Evolutionary conservation across 2,888 invertebrate genomes (phyloP).

Genomic region (Fragum fragum): DNA sequence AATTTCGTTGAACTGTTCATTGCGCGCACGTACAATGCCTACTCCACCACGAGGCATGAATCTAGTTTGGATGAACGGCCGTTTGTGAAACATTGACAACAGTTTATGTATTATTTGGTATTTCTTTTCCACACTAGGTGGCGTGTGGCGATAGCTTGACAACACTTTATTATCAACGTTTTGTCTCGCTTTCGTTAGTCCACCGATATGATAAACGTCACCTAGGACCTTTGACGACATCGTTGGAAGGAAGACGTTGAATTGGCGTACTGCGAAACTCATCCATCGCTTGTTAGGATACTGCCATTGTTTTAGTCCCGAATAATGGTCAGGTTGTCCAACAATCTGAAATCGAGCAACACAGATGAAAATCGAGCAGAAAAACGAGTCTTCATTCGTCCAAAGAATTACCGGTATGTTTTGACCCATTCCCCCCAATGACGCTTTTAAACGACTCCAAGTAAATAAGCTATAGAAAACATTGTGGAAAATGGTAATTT

Average conservation of each 20-base stretch:
- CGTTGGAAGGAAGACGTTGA: slow-evolving; percentile 79
- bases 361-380: too few relatives aligned
- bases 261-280: slow-evolving; percentile 80
- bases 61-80: slow-evolving; percentile 83
- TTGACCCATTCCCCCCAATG: too few relatives aligned
- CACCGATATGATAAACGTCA: background rate
- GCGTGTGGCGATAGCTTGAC: slow-evolving; percentile 82
- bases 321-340: slow-evolving; percentile 31
- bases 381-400: too few relatives aligned
- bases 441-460: too few relatives aligned
- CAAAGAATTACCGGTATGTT: too few relatives aligned
- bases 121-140: slow-evolving; percentile 74
- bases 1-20: slow-evolving; percentile 81
- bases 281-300: slow-evolving; percentile 65
- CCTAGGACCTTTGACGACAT: background rate
- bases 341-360: too few relatives aligned
- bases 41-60: slow-evolving; percentile 83
- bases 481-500: too few relatives aligned
- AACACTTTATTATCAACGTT: slow-evolving; percentile 21
- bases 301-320: slow-evolving; percentile 80
- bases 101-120: slow-evolving; percentile 79
- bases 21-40: slow-evolving; percentile 81
- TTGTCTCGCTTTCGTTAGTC: background rate
- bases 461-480: too few relatives aligned
- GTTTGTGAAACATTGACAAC: slow-evolving; percentile 84